Evolutionary conservation across 2,113 vertebrate species (phyloP).

Genomic region (Mystacornis crossleyi): DNA sequence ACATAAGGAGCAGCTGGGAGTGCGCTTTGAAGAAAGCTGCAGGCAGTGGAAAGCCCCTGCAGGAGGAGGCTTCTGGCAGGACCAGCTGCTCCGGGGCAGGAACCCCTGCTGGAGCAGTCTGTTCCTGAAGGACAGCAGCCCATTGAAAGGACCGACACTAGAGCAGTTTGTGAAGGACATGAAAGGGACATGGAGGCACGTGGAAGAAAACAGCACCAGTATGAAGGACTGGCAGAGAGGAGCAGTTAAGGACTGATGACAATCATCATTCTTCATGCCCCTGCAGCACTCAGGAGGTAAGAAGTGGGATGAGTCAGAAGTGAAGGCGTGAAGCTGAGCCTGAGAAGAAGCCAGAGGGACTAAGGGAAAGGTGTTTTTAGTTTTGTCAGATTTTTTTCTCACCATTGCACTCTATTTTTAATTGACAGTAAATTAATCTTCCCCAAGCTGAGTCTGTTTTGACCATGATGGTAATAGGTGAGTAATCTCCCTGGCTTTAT

Average conservation of each 20-base stretch:
- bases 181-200: not conserved
- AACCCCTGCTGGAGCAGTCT: not conserved
- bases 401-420: not conserved
- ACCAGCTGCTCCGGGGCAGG: rapidly evolving
- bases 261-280: not conserved
- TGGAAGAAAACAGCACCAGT: not conserved
- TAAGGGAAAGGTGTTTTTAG: not conserved
- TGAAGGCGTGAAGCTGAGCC: not conserved
- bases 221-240: not conserved
- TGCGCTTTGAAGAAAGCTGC: not conserved
- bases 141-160: not conserved
- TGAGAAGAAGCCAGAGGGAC: not conserved
- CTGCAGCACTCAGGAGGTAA: rapidly evolving
- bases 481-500: not conserved
- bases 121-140: not conserved
- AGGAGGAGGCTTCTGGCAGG: not conserved
- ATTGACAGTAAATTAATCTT: not conserved
- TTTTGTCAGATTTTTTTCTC: not conserved
- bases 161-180: not conserved
- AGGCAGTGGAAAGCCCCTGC: not conserved
- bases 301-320: not conserved
- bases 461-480: not conserved
- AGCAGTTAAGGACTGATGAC: not conserved
- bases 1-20: not conserved
- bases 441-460: not conserved